Base-by-base conservation (phyloP, 2,113 vertebrate genomes). In the Solenodon paradoxus region DNA sequence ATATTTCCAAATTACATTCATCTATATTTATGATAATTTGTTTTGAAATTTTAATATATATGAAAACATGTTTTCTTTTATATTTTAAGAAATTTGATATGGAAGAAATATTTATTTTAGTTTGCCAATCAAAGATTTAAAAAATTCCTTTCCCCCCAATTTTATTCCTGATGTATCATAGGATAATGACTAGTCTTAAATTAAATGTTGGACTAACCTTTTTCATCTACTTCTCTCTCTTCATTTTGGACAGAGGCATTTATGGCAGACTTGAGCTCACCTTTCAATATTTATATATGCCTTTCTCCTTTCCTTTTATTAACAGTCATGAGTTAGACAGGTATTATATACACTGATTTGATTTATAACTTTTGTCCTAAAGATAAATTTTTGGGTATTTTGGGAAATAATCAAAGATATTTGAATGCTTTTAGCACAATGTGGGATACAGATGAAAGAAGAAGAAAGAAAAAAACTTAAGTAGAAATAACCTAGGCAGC, bases 361-460 rank as follows among this genome's bases (percentile, higher is more conserved):
- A 63, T 82, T 32, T 88, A 57, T 40, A 93, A 35, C 66, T 26
- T 88, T 91, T 82, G 55, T 61, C 22, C 51, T 49, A 78, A 71
- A 88, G 38, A 32, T 83, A 30, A 49, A 83, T 88, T 49, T 49
- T 59, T 51, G 19, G 42, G 17, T 93, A 53, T 66, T 95, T 91
- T 79, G 24, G 8, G 66, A 94, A 95, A 40, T 80, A 78, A 64
- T 9, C 69, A 87, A 64, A 81, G 45, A 77, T 12, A 47, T 64
- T 75, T 88, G 89, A 90, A 79, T 90, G 20, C 74, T 77, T 80
- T 93, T 80, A 90, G 22, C 24, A 59, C 6, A 95, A 61, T 82
- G 38, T 85, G 35, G 71, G 69, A 2, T 66, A 30, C 9, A 91
- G 71, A 59, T 80, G 22, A 93, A 45, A 35, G 20, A 66, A 71